Percentiles rank a stretch among this genome's conserved stretches.
Evolutionary conservation across 2,113 vertebrate genomes (phyloP).

Genomic region (Phyllopteryx taeniolatus): DNA sequence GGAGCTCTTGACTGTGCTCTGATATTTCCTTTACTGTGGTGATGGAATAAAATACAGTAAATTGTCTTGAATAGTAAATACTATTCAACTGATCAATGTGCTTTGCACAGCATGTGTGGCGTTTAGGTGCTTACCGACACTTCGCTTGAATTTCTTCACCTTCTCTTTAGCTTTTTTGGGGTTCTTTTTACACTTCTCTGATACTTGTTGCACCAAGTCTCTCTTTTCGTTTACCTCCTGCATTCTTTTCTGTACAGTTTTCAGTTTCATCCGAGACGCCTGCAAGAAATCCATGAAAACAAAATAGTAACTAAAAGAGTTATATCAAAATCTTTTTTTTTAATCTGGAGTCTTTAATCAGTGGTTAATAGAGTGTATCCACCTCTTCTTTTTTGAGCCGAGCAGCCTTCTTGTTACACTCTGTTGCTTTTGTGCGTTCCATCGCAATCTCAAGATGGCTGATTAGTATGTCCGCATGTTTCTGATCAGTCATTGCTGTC

Average conservation of each 20-base stretch:
- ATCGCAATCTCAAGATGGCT: slow-evolving; percentile 78
- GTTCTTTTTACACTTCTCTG: slow-evolving; percentile 80
- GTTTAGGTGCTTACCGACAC: slow-evolving; percentile 69
- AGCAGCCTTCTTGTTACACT: slow-evolving; percentile 79
- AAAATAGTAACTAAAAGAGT: neutral
- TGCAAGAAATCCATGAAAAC: slow-evolving; percentile 45
- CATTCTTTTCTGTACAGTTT: slow-evolving; percentile 71
- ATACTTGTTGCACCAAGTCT: slow-evolving; percentile 80
- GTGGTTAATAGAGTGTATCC: slow-evolving; percentile 7
- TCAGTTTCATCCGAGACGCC: slow-evolving; percentile 76
- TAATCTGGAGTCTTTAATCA: neutral
- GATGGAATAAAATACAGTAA: neutral
- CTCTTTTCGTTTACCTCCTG: slow-evolving; percentile 77
- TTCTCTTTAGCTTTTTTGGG: slow-evolving; percentile 75
- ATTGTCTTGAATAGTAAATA: slow-evolving; percentile 10
- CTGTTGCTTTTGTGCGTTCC: slow-evolving; percentile 71
- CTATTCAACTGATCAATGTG: neutral
- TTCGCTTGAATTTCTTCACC: slow-evolving; percentile 78
- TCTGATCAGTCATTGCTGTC: slow-evolving; percentile 68
- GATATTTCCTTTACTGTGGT: slow-evolving; percentile 81
- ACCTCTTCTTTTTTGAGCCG: slow-evolving; percentile 83
- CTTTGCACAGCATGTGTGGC: neutral
- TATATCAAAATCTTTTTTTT: too few species aligned
- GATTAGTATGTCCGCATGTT: slow-evolving; percentile 77
- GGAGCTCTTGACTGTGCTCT: slow-evolving; percentile 77